phyloP scores from a whole-genome alignment of 1,140 invertebrate species.

The Araneus ventricosus region DNA sequence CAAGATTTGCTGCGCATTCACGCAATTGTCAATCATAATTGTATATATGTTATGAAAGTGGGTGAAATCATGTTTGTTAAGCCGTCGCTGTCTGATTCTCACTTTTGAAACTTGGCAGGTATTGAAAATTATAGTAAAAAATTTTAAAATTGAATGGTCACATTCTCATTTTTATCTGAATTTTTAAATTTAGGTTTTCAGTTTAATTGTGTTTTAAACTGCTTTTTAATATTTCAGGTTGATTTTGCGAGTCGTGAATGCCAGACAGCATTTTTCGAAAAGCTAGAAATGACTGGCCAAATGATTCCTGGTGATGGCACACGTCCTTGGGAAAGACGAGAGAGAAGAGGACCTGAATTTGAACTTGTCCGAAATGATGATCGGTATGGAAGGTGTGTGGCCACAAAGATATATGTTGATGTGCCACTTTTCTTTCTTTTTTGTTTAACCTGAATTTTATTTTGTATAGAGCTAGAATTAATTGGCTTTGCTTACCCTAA shows the following conservation, averaged over 20 bases:
- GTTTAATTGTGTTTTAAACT: too few relatives aligned
- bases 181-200: too few relatives aligned
- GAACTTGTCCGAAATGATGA: conserved; percentile 75
- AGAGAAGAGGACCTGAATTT: conserved; percentile 75
- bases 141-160: too few relatives aligned
- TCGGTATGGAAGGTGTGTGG: conserved; percentile 75
- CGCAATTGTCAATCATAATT: too few relatives aligned
- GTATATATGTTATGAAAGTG: too few relatives aligned
- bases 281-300: conserved; percentile 85
- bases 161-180: too few relatives aligned
- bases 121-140: too few relatives aligned
- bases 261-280: conserved; percentile 93
- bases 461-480: neutral
- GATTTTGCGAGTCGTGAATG: conserved; percentile 95
- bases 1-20: too few relatives aligned
- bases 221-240: conserved; percentile 83
- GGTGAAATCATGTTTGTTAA: too few relatives aligned
- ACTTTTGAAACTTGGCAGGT: neutral
- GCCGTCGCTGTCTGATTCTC: neutral
- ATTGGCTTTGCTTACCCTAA: too few relatives aligned
- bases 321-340: conserved; percentile 81
- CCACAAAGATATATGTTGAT: conserved; percentile 44
- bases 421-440: conserved; percentile 57
- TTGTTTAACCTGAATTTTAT: neutral
- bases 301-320: conserved; percentile 80